These are phyloP conservation scores for Chironomus riparius DNA, from an alignment of 2,888 invertebrate genomes.

Conservation along the genomic window DNA sequence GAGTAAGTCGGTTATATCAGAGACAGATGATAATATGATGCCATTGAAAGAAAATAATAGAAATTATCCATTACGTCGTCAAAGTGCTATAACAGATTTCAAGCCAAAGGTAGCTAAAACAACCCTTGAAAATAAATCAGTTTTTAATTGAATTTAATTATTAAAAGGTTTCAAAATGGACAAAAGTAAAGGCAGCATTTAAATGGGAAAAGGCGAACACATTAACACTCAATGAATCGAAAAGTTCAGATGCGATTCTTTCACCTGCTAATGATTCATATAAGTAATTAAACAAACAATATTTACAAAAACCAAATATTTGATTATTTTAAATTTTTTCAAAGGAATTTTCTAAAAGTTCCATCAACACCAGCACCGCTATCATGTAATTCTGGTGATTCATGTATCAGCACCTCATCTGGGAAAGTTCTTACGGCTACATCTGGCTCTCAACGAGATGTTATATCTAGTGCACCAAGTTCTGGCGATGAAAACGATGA, in stretches of 20 bases:
- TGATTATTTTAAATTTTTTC: not conserved
- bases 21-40: slow-evolving; percentile 43
- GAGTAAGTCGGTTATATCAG: slow-evolving; percentile 59
- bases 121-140: not conserved
- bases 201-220: slow-evolving; percentile 72
- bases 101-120: slow-evolving; percentile 38
- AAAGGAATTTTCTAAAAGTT: slow-evolving; percentile 42
- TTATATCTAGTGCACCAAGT: slow-evolving; percentile 61
- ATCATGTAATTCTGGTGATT: slow-evolving; percentile 48
- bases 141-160: not conserved
- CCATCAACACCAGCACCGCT: slow-evolving; percentile 41
- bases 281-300: not conserved
- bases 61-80: slow-evolving; percentile 34
- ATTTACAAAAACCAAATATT: not conserved
- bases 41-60: slow-evolving; percentile 38
- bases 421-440: slow-evolving; percentile 48
- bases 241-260: slow-evolving; percentile 43
- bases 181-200: slow-evolving; percentile 79
- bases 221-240: slow-evolving; percentile 39
- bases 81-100: slow-evolving; percentile 40
- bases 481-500: slow-evolving; percentile 56
- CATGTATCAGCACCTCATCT: slow-evolving; percentile 43
- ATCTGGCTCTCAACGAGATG: slow-evolving; percentile 40
- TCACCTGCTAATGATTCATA: slow-evolving; percentile 38
- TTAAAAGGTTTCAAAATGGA: slow-evolving; percentile 74